These are phyloP conservation scores for silkworm (Bombyx mori) DNA, from an alignment of 1,140 invertebrate genomes.

Conservation along the genomic window ASM3026992v2 NC_085112.1:6186001-6186500, in stretches of 20 bases:
- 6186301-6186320: slow-evolving; percentile 63
- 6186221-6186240: slow-evolving; percentile 47
- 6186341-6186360: slow-evolving; percentile 70
- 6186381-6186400: slow-evolving; percentile 29
- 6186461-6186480: slow-evolving; percentile 69
- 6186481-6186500: slow-evolving; percentile 63
- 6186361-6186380: slow-evolving; percentile 62
- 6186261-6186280: slow-evolving; percentile 41
- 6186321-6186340: slow-evolving; percentile 66
- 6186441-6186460: slow-evolving; percentile 67
- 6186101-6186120: too few relatives aligned
- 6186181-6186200: slow-evolving; percentile 32
- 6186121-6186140: too few relatives aligned
- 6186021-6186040: too few relatives aligned
- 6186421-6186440: slow-evolving; percentile 70
- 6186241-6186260: slow-evolving; percentile 48
- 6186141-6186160: not conserved
- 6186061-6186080: too few relatives aligned
- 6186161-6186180: slow-evolving; percentile 1
- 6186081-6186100: too few relatives aligned
- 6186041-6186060: too few relatives aligned
- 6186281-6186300: slow-evolving; percentile 64
- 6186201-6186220: slow-evolving; percentile 66
- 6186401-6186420: slow-evolving; percentile 55
- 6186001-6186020: too few relatives aligned